Conservation (phyloP, 2,113 vertebrate genomes). For the Physeter macrocephalus region DNA sequence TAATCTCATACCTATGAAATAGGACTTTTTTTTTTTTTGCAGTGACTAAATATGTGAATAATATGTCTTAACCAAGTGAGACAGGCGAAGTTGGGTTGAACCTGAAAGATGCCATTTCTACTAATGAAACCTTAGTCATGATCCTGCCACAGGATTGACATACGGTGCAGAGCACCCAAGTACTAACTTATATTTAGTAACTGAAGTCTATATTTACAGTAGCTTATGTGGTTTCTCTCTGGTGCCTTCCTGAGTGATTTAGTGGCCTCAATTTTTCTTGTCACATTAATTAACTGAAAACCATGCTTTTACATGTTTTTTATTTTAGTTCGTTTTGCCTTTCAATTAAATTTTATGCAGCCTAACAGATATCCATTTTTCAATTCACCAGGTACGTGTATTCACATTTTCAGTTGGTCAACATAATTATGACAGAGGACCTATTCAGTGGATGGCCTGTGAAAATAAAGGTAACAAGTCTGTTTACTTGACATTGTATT, state of each 20-base stretch:
- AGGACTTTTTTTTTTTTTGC: background rate
- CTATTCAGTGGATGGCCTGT: constrained; percentile 99
- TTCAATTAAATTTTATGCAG: background rate
- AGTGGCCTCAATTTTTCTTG: background rate
- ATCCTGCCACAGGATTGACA: no score
- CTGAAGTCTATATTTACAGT: background rate
- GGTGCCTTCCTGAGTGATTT: background rate
- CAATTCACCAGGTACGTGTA: constrained; percentile 88
- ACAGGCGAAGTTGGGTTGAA: background rate
- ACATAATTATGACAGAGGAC: constrained; percentile 98
- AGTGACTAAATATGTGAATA: background rate
- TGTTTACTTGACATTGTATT: background rate
- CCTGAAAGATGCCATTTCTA: background rate
- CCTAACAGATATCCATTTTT: constrained; percentile 14
- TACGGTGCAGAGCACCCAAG: accelerated
- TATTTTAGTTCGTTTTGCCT: background rate
- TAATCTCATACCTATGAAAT: background rate
- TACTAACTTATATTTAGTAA: background rate
- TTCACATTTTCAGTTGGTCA: constrained; percentile 99
- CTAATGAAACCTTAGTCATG: background rate
- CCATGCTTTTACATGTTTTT: background rate
- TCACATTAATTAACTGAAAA: background rate
- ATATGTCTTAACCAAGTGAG: background rate
- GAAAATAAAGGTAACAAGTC: constrained; percentile 92
- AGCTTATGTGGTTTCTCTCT: background rate